These are phyloP conservation scores for Drosophila paracracens DNA, from an alignment of 2,888 invertebrate genomes.

Conservation along the genomic window DNA sequence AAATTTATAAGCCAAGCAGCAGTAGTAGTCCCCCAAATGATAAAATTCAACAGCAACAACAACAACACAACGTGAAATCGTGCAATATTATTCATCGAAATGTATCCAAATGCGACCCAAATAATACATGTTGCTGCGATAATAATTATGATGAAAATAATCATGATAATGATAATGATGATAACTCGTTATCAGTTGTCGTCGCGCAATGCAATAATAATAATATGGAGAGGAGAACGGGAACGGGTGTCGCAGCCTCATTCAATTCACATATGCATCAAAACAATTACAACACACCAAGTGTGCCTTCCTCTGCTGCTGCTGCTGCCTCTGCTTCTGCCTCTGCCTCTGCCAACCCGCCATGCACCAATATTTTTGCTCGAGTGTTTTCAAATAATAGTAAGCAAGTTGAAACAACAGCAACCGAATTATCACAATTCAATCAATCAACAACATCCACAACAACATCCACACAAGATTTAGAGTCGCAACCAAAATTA, in stretches of 20 bases:
- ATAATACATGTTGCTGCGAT: constrained; percentile 63
- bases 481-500: constrained; percentile 32
- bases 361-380: constrained; percentile 44
- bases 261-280: constrained; percentile 41
- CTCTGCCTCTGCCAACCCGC: constrained; percentile 36
- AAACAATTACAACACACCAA: constrained; percentile 67
- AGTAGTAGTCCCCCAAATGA: constrained; percentile 16
- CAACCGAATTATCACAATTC: constrained; percentile 56
- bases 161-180: constrained; percentile 39
- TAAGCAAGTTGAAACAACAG: constrained; percentile 39
- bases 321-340: constrained; percentile 18
- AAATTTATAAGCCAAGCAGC: constrained; percentile 77
- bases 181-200: constrained; percentile 64
- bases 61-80: constrained; percentile 29
- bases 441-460: constrained; percentile 29
- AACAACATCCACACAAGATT: constrained; percentile 26
- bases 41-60: constrained; percentile 25
- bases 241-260: constrained; percentile 10
- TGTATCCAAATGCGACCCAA: constrained; percentile 53
- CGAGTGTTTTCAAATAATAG: constrained; percentile 46
- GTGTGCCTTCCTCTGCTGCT: constrained; percentile 60
- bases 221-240: constrained; percentile 33
- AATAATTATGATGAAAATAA: constrained; percentile 49
- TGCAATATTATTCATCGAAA: constrained; percentile 46
- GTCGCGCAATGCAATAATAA: constrained; percentile 50